A percentile compares a stretch with the other conserved stretches of the same genome.
These are phyloP conservation scores for Ectropis grisescens DNA, from an alignment of 1,140 invertebrate species.

Conservation along the genomic window DNA sequence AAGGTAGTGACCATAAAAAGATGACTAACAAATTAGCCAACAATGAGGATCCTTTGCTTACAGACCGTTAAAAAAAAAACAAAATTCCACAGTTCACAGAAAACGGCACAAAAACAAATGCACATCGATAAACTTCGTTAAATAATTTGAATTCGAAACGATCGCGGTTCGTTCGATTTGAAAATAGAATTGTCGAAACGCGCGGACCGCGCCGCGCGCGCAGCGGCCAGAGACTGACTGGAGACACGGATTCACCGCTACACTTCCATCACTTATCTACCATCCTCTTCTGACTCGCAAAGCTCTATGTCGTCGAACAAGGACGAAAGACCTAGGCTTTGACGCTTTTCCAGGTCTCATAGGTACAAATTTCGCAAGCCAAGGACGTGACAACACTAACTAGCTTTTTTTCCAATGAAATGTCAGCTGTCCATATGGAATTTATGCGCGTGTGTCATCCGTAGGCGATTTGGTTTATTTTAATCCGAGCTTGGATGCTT, in stretches of 20 bases:
- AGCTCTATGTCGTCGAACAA: constrained; percentile 19
- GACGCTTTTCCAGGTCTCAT: constrained; percentile 23
- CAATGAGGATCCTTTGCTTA: constrained; percentile 8
- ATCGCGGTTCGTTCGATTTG: constrained; percentile 21
- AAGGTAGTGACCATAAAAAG: constrained; percentile 14
- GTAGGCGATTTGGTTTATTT: no score
- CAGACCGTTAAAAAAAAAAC: constrained; percentile 17
- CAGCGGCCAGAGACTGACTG: constrained; percentile 50
- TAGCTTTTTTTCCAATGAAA: no score
- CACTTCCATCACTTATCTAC: constrained; percentile 36
- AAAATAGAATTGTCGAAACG: constrained; percentile 18
- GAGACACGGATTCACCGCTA: constrained; percentile 35
- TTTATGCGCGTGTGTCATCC: no score
- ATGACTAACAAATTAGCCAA: constrained; percentile 12
- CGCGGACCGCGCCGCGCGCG: constrained; percentile 50
- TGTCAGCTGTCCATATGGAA: no score
- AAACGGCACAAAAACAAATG: constrained; percentile 14
- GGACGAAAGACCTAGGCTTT: constrained; percentile 20
- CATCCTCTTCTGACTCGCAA: constrained; percentile 24
- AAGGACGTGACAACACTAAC: no score
- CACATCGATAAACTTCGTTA: constrained; percentile 50
- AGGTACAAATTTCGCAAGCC: constrained; percentile 41
- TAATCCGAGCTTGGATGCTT: no score
- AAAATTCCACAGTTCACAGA: constrained; percentile 16
- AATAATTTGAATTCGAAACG: constrained; percentile 24